Base-by-base conservation (phyloP, 1,140 invertebrate species). In the Leptoteleia sp. region DNA sequence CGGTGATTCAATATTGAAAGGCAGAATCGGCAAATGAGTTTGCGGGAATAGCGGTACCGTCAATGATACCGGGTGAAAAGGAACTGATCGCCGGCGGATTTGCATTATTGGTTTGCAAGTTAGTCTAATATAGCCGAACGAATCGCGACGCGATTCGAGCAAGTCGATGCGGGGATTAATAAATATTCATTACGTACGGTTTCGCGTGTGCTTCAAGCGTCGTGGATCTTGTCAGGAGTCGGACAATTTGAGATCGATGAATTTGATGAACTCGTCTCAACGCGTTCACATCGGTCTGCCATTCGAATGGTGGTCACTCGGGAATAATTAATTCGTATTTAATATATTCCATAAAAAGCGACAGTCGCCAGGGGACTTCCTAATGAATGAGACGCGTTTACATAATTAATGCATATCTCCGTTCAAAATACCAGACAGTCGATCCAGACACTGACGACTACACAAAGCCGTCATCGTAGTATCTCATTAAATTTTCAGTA, bases 341-440 rank as follows among this genome's bases (percentile, higher is more conserved):
- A 71, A 79, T 79, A 68, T 73, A 59, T 79, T 79, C 70, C 38
- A 62, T 70, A 79, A 79, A 79, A 79, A 79, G 77, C 65, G 70
- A 79, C 65, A 79, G 77, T 71, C 50, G 59, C 55, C 71, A 15
- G 33, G 67, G 45, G 65, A 75, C 65, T 71, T 65, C 50, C 52
- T 75, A 79, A 79, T 71, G 70, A 79, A 75, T 75, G 72, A 65
- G 77, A 62, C 55, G 62, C 22, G 22, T 79, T 80, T 83, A 54
- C 78, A 83, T 83, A 82, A 82, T 81, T 78, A 81, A 83, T 82
- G 75, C 68, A 77, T 70, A 81, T 81, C 76, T 79, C 67, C 55
- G 67, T 59, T 68, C 62, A 47, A 65, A 80, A 67, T 71, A 71
- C 65, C 77, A 67, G 77, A 79, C 77, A 38, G 65, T 31, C 54